Evolutionary conservation across 2,888 invertebrate species (phyloP), one percentile per base, ranked within the genome.

Genomic region (Orchesella flavescens): DNA sequence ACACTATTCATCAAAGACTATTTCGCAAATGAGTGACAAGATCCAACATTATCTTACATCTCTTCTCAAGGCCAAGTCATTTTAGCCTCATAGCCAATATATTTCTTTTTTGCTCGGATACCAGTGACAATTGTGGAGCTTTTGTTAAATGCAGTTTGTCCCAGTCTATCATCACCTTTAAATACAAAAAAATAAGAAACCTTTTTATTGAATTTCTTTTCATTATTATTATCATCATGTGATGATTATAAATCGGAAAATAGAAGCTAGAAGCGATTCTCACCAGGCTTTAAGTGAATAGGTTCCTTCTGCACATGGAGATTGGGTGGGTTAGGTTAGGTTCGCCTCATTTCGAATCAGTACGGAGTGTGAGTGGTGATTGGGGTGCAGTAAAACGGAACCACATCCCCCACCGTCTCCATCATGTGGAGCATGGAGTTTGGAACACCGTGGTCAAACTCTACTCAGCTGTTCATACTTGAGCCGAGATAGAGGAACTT

Each of bases 41-140:
- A n/a, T n/a, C n/a, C n/a, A n/a, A n/a, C n/a, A n/a, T n/a, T n/a
- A n/a, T n/a, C n/a, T n/a, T n/a, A n/a, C n/a, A n/a, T n/a, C n/a
- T n/a, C n/a, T n/a, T n/a, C n/a, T n/a, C n/a, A n/a, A n/a, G n/a
- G n/a, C n/a, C n/a, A n/a, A n/a, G n/a, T n/a, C n/a, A n/a, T n/a
- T n/a, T n/a, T n/a, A n/a, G 94, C 94, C 82, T 90, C 90, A 89
- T 93, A 93, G 0, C 95, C 95, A 86, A 92, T 92, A 90, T 96
- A 97, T 90, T 96, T 97, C 89, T 94, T 93, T 87, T 93, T 94
- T 87, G 94, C 92, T 89, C 95, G 95, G 2, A 97, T 90, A 44
- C 97, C 96, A 0, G 95, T 93, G 0, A 97, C 96, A 76, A 96
- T 90, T 0, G 95, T 96, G 1, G 96, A 95, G 89, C 94, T 94